Evolutionary conservation across 1,140 invertebrate genomes (phyloP).

Genomic region (Amphibalanus amphitrite): DNA sequence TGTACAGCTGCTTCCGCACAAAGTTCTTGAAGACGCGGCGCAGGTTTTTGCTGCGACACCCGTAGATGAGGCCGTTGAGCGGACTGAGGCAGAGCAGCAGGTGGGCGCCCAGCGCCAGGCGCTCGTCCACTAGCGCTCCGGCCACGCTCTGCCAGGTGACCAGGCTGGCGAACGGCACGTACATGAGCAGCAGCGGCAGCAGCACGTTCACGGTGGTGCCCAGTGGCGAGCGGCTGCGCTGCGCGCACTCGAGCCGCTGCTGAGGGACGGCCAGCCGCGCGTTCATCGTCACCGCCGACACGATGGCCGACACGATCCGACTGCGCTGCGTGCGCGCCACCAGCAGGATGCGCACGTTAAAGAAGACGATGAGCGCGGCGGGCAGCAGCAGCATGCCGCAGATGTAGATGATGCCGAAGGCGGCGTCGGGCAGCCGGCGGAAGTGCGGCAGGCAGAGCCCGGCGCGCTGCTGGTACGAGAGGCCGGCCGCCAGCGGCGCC

Average conservation of each 20-base stretch:
- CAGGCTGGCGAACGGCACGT: constrained; percentile 50
- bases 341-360: constrained; percentile 46
- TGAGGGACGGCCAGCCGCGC: constrained; percentile 67
- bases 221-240: constrained; percentile 43
- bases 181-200: constrained; percentile 48
- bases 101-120: constrained; percentile 40
- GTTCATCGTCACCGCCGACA: constrained; percentile 63
- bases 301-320: constrained; percentile 53
- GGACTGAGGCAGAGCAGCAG: constrained; percentile 44
- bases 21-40: constrained; percentile 55
- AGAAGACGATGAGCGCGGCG: constrained; percentile 44
- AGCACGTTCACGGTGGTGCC: constrained; percentile 50
- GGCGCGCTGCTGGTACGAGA: constrained; percentile 43
- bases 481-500: constrained; percentile 34
- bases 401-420: constrained; percentile 35
- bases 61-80: constrained; percentile 56
- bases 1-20: constrained; percentile 57
- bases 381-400: constrained; percentile 45
- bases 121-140: constrained; percentile 22
- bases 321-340: constrained; percentile 64
- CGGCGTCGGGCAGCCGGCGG: constrained; percentile 36
- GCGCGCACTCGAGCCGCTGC: constrained; percentile 44
- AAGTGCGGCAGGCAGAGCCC: constrained; percentile 20
- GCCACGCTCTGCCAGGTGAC: constrained; percentile 42
- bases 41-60: constrained; percentile 45